Base-by-base conservation (phyloP, 2,888 invertebrate species). In the Phalangium opilio region DNA sequence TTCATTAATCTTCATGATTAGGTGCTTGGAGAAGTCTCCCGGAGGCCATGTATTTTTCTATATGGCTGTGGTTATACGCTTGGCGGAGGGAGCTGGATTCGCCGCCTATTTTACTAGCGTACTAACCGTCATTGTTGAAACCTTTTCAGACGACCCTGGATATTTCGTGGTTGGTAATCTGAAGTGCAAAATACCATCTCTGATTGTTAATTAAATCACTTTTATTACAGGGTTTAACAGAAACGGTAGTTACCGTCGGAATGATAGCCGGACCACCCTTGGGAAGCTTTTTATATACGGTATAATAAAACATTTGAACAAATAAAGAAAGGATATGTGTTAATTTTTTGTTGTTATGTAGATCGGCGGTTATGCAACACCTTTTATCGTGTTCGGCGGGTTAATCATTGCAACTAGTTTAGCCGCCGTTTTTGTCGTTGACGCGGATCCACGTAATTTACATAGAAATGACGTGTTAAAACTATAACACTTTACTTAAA, bases 101-200 rank as follows among this genome's bases (percentile, higher is more conserved):
- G 83, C 85, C 0, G 84, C 84, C n/a, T 83, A 83, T 65, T 72
- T 85, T 20, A 85, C 84, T 0, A 85, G 86, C 1, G 81, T 82
- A 56, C 86, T 86, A 63, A 82, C 85, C 2, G 83, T 86, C 57
- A 82, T 84, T 54, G 85, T 86, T 40, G 80, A 80, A 64, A 84
- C 85, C 66, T 89, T 87, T 67, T 84, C 86, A 0, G 74, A 85
- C 53, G 43, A 50, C 40, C 52, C 52, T 7, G 52, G 52, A 34
- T 52, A 52, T 20, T 52, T 50, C 36, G 48, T 52, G 35, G 52
- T 52, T 36, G 44, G 50, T 15, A 18, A 27, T 27, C 8, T 27
- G n/a, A n/a, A 27, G 27, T 8, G 27, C 27, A 27, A 7, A 7
- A 27, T 27, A n/a, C n/a, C n/a, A n/a, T 27, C 27, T 27, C 4